Evolutionary conservation across 2,888 invertebrate species (phyloP), one percentile per base, ranked within the genome.

Genomic region (Andrena flavipes): DNA sequence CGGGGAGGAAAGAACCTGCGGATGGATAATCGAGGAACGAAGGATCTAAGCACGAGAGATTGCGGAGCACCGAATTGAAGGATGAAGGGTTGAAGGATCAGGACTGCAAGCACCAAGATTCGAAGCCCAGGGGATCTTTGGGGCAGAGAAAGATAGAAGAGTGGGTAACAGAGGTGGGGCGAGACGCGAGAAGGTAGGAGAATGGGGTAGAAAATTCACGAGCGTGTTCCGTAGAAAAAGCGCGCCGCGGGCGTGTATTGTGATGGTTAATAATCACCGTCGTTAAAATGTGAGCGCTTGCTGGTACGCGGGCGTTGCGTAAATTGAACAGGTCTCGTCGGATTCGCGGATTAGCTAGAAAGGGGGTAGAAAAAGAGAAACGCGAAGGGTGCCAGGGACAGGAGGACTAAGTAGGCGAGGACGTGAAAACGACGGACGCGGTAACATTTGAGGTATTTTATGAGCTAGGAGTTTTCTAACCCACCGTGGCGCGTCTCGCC

Each of bases 221-320:
- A 7, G 42, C 33, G 2, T 13, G 1, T 2, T 26, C 33, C 7
- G 10, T 16, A 30, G 13, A 29, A 8, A 29, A 23, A n/a, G 8
- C 29, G 48, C 23, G 5, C 10, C 1, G 26, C 33, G 35, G 20
- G 49, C 23, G 16, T 35, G 60, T 68, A 80, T 69, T 80, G 72
- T 77, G 49, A n/a, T 35, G 48, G 56, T 65, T 82, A 79, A 80
- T 82, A 82, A 84, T 84, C 79, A 42, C 51, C 68, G 35, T 79
- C 85, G 64, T 85, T 85, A 81, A 82, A 81, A 78, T 68, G 78
- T 75, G 60, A 69, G 73, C 62, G 10, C 30, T 70, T 42, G 56
- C 48, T 33, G 56, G 48, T 67, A 26, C 48, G 20, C 51, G 54
- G 10, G 7, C n/a, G 29, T 54, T 60, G 69, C 64, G 56, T 64